Percentiles rank a stretch among this genome's conserved stretches.
These are phyloP conservation scores for Puffinus mauretanicus DNA, from an alignment of 2,113 vertebrate genomes.

Conservation along the genomic window DNA sequence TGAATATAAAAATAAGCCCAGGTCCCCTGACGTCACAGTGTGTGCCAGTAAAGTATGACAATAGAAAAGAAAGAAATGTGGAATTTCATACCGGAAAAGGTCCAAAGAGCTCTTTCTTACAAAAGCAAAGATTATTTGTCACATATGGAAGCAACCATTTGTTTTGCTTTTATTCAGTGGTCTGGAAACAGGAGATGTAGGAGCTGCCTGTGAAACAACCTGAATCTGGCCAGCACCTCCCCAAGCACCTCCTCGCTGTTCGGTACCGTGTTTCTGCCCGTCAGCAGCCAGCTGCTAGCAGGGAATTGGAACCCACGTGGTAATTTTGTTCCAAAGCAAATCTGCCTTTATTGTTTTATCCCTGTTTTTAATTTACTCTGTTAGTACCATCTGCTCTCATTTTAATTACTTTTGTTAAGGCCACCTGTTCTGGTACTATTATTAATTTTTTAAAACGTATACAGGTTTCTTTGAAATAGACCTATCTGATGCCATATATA, in stretches of 20 bases:
- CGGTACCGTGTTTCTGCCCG: not conserved
- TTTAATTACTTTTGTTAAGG: not conserved
- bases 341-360: not conserved
- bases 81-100: not conserved
- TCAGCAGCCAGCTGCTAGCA: constrained; percentile 32
- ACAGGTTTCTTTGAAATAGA: not conserved
- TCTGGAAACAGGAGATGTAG: not conserved
- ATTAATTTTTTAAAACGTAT: not conserved
- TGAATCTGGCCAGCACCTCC: not conserved
- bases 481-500: not conserved
- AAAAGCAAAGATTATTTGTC: not conserved
- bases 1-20: constrained; percentile 29
- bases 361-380: not conserved
- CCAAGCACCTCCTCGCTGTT: not conserved
- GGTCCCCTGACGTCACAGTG: constrained; percentile 48
- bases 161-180: not conserved
- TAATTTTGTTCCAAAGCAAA: not conserved
- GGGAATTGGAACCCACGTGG: not conserved
- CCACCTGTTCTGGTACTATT: not conserved
- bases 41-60: not conserved
- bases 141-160: not conserved
- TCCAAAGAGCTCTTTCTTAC: not conserved
- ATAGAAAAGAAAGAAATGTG: not conserved
- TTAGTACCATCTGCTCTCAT: constrained; percentile 12
- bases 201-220: not conserved